Conservation (phyloP, 64 coral and sea anemone species). For the Orbicella faveolata region DNA sequence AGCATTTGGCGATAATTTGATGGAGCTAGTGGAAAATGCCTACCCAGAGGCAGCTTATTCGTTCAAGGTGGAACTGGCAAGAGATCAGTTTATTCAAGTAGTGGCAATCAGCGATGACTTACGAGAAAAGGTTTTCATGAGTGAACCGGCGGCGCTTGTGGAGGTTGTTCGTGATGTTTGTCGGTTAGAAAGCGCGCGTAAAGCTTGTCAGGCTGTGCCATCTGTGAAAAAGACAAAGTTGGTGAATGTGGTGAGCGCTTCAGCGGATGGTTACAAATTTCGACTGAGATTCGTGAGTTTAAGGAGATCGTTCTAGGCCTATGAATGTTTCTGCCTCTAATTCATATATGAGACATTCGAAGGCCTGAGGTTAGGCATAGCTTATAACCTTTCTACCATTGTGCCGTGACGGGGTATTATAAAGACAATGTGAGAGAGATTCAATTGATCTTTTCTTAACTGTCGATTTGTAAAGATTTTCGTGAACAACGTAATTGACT, state of each 20-base stretch:
- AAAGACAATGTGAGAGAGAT: no score
- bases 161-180: conserved; percentile 13
- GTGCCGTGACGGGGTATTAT: no score
- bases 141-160: not conserved
- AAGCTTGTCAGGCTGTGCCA: conserved; percentile 4
- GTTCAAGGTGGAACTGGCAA: conserved; percentile 44
- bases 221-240: conserved; percentile 15
- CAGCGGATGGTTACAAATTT: conserved; percentile 14
- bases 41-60: conserved; percentile 30
- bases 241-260: not conserved
- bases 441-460: no score
- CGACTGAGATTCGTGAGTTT: conserved; percentile 3
- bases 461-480: no score
- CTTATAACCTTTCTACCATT: no score
- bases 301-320: conserved; percentile 16
- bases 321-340: not conserved
- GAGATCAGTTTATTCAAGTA: conserved; percentile 36
- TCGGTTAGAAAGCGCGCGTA: conserved; percentile 1
- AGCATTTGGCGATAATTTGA: conserved; percentile 8
- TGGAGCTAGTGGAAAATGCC: conserved; percentile 40
- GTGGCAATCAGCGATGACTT: conserved; percentile 19
- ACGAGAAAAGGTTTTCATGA: conserved; percentile 12
- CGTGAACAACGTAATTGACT: no score
- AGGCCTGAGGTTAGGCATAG: no score
- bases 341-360: no score